Conservation (phyloP, 92 coral and sea anemone species). For the Virgularia gustaviana region DNA sequence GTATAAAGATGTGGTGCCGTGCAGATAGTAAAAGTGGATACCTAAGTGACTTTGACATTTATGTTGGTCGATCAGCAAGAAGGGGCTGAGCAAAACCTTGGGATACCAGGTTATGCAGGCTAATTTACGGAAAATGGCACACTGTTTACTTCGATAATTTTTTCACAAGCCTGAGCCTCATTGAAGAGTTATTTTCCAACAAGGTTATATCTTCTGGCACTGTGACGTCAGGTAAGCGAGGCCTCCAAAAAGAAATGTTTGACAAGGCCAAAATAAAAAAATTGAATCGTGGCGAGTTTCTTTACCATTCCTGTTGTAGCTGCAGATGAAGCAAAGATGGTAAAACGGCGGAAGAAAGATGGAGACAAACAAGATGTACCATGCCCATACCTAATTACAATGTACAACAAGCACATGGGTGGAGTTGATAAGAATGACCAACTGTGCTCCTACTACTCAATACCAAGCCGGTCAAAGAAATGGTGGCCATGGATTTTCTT, state of each 20-base stretch:
- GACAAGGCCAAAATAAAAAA: too few species aligned
- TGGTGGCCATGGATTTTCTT: too few species aligned
- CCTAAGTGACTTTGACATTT: conserved; percentile 1
- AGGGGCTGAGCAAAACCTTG: not conserved
- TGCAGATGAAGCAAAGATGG: not conserved
- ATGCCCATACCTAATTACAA: too few species aligned
- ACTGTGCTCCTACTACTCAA: too few species aligned
- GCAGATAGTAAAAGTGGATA: not conserved
- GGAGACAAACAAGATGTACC: not conserved
- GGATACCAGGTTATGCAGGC: too few species aligned
- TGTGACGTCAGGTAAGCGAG: conserved; percentile 31
- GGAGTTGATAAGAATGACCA: too few species aligned
- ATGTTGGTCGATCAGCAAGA: not conserved
- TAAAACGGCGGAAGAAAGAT: not conserved
- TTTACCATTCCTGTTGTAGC: too few species aligned
- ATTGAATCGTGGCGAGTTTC: not conserved
- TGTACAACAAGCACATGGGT: too few species aligned
- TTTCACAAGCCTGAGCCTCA: conserved; percentile 24
- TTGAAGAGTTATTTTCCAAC: conserved; percentile 8
- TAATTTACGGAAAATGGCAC: too few species aligned
- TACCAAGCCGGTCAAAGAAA: too few species aligned
- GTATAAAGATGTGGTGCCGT: too few species aligned
- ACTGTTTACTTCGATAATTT: too few species aligned
- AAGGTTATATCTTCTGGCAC: conserved; percentile 50
- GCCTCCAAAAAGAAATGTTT: conserved; percentile 39